phyloP scores from a whole-genome alignment of 92 coral and sea anemone species.

The Porites lobata region DNA sequence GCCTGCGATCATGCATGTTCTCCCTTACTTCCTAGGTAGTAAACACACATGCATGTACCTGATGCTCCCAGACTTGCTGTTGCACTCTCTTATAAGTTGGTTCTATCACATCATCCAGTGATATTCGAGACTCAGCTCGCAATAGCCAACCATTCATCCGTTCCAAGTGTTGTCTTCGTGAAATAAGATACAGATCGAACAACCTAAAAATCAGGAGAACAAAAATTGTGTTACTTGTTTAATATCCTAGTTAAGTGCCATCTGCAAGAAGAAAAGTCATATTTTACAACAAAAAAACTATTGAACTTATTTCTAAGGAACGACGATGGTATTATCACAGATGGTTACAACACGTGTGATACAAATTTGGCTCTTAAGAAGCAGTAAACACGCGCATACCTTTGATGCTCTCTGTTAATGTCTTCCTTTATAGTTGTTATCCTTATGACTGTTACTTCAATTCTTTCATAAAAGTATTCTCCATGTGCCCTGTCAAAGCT shows the following conservation, averaged over 20 bases:
- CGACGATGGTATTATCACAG: neutral
- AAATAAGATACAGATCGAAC: constrained; percentile 68
- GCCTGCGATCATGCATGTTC: neutral
- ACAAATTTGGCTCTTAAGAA: neutral
- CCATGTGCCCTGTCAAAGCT: constrained; percentile 43
- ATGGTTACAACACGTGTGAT: neutral
- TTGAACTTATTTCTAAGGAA: neutral
- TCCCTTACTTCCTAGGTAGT: too few species aligned
- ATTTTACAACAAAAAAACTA: too few species aligned
- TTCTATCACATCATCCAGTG: constrained; percentile 71
- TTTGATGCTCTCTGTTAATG: constrained; percentile 61
- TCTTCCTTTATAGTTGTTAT: constrained; percentile 62
- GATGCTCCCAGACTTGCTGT: constrained; percentile 52
- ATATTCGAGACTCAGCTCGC: constrained; percentile 75
- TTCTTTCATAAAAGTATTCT: constrained; percentile 69
- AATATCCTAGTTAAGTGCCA: too few species aligned
- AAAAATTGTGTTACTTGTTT: too few species aligned
- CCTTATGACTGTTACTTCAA: constrained; percentile 64
- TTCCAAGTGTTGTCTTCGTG: constrained; percentile 72
- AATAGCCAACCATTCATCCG: constrained; percentile 80
- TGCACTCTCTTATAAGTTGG: constrained; percentile 49
- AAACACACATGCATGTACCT: constrained; percentile 32
- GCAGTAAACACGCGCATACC: constrained; percentile 20
- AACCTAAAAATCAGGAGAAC: constrained; percentile 34
- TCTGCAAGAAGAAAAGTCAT: too few species aligned